Percentiles rank a stretch among this genome's conserved stretches.
phyloP scores from a whole-genome alignment of 2,797 vertebrate genomes.

The Macroramphosus scolopax region DNA sequence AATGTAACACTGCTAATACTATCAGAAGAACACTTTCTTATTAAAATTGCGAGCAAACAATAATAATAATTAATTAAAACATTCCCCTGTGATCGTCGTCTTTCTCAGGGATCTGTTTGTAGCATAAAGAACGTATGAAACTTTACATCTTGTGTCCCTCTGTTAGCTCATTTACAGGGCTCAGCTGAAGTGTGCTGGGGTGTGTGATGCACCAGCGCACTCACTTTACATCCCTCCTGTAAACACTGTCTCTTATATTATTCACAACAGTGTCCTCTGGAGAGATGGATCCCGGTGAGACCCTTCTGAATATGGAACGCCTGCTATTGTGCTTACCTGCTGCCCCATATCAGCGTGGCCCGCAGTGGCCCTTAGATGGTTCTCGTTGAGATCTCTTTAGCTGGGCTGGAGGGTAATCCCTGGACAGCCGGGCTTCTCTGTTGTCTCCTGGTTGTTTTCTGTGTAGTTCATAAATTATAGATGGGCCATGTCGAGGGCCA shows the following conservation, averaged over 20 bases:
- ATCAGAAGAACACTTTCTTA: background rate
- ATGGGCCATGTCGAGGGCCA: constrained; percentile 95
- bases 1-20: too few relatives aligned
- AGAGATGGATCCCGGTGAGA: constrained; percentile 72
- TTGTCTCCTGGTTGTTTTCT: constrained; percentile 89
- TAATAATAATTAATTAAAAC: too few relatives aligned
- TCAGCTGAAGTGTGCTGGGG: constrained; percentile 78
- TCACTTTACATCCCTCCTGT: constrained; percentile 81
- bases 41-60: too few relatives aligned
- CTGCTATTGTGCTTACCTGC: constrained; percentile 78
- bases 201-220: constrained; percentile 76
- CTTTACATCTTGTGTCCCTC: constrained; percentile 59
- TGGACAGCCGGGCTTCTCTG: constrained; percentile 77
- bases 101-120: constrained; percentile 48
- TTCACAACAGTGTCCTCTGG: constrained; percentile 76
- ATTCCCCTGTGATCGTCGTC: constrained; percentile 8
- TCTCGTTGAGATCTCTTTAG: constrained; percentile 79
- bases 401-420: constrained; percentile 79
- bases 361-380: constrained; percentile 70
- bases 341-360: constrained; percentile 70
- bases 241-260: constrained; percentile 83
- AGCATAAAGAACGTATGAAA: constrained; percentile 63
- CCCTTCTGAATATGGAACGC: constrained; percentile 82
- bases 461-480: constrained; percentile 96
- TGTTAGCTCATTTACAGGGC: constrained; percentile 77